These are phyloP conservation scores for Eptesicus fuscus DNA, from an alignment of 2,113 vertebrate species.

Conservation along the genomic window DNA sequence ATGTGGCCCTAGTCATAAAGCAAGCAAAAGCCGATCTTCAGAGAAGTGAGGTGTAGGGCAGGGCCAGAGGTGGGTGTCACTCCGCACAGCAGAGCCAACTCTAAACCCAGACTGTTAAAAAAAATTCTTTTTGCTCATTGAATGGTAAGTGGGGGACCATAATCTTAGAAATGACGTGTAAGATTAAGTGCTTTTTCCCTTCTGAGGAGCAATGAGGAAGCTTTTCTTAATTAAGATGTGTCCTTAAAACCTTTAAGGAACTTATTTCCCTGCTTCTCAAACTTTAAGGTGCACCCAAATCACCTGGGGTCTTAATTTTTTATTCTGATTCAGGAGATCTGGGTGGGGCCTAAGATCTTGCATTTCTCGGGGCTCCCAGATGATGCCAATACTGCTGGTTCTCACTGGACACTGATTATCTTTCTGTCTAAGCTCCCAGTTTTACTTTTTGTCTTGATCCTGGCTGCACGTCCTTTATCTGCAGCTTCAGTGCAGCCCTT, in stretches of 20 bases:
- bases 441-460: background rate
- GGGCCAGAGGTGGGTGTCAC: accelerated
- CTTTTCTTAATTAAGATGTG: background rate
- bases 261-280: background rate
- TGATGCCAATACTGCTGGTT: background rate
- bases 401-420: background rate
- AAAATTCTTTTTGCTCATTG: background rate
- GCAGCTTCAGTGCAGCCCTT: too few species aligned
- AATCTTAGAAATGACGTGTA: background rate
- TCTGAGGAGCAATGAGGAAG: background rate
- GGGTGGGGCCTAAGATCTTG: background rate
- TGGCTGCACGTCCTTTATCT: background rate
- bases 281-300: background rate
- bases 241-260: background rate
- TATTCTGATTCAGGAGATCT: background rate
- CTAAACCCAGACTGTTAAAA: background rate
- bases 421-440: background rate
- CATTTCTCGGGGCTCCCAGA: background rate
- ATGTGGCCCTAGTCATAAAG: background rate
- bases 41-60: accelerated
- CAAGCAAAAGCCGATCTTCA: background rate
- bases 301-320: background rate
- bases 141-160: background rate
- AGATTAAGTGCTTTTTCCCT: background rate
- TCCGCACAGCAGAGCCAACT: background rate